Percentiles rank a stretch among this genome's conserved stretches.
phyloP scores from a whole-genome alignment of 2,888 invertebrate species.

The Papilio elwesi region DNA sequence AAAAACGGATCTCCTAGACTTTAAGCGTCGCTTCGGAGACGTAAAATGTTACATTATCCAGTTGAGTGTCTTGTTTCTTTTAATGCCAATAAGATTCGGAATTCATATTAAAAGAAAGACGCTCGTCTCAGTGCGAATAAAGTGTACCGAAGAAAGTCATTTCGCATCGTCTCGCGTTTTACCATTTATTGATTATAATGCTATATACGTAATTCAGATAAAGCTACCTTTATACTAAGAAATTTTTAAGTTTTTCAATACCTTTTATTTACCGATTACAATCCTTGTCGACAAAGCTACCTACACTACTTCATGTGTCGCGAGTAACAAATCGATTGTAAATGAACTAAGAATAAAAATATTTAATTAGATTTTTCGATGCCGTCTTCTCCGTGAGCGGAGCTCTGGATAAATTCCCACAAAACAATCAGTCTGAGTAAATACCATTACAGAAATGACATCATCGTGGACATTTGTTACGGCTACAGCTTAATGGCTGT shows the following conservation, averaged over 20 bases:
- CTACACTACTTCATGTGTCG: neutral
- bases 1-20: slow-evolving; percentile 37
- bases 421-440: slow-evolving; percentile 37
- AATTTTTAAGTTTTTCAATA: neutral
- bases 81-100: slow-evolving; percentile 37
- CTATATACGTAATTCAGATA: neutral
- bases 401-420: neutral
- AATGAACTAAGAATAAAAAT: too few relatives aligned
- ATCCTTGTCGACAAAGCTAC: neutral
- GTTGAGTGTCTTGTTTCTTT: slow-evolving; percentile 35
- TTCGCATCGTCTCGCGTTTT: neutral
- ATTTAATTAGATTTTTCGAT: neutral
- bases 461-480: slow-evolving; percentile 34
- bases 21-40: slow-evolving; percentile 32
- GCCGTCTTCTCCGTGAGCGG: too few relatives aligned
- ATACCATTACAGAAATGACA: slow-evolving; percentile 38
- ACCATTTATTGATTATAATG: slow-evolving; percentile 1
- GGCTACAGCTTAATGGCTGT: slow-evolving; percentile 36
- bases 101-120: slow-evolving; percentile 23
- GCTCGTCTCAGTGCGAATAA: slow-evolving; percentile 28
- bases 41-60: slow-evolving; percentile 38
- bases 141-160: slow-evolving; percentile 7
- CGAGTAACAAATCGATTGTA: neutral
- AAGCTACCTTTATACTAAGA: neutral
- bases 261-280: too few relatives aligned